These are phyloP conservation scores for Cryptocephalus primarius DNA, from an alignment of 2,888 invertebrate species.

Conservation along the genomic window DNA sequence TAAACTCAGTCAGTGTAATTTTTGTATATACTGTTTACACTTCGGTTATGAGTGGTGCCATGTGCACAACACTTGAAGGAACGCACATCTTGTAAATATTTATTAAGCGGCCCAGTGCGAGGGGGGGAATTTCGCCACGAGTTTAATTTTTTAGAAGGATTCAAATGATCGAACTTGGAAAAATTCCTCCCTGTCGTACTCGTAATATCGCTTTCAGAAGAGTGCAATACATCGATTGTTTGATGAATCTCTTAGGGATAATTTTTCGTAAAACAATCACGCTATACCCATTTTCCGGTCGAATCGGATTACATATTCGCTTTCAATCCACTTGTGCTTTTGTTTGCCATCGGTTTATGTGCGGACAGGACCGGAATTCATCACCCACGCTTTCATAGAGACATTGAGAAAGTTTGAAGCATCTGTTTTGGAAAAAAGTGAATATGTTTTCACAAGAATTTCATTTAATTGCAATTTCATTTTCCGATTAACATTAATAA, in stretches of 20 bases:
- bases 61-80: slow-evolving; percentile 29
- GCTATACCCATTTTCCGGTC: slow-evolving; percentile 14
- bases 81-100: slow-evolving; percentile 27
- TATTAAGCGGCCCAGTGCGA: slow-evolving; percentile 16
- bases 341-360: slow-evolving; percentile 1
- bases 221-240: slow-evolving; percentile 4
- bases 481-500: too few species aligned
- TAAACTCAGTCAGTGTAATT: slow-evolving; percentile 23
- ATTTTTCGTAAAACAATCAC: slow-evolving; percentile 13
- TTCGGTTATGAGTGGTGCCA: slow-evolving; percentile 15
- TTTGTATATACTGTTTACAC: slow-evolving; percentile 29
- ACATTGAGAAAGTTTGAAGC: too few species aligned
- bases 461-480: too few species aligned
- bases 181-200: too few species aligned
- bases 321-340: slow-evolving; percentile 24
- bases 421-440: too few species aligned
- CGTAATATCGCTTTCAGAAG: too few species aligned
- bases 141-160: too few species aligned
- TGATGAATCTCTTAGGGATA: slow-evolving; percentile 12
- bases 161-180: too few species aligned
- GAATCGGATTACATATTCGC: slow-evolving; percentile 21
- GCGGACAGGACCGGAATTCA: too few species aligned
- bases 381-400: too few species aligned
- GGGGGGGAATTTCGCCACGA: too few species aligned
- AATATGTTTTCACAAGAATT: too few species aligned